These are phyloP conservation scores for Stenopsyche tienmushanensis DNA, from an alignment of 1,140 invertebrate genomes.

Conservation along the genomic window DNA sequence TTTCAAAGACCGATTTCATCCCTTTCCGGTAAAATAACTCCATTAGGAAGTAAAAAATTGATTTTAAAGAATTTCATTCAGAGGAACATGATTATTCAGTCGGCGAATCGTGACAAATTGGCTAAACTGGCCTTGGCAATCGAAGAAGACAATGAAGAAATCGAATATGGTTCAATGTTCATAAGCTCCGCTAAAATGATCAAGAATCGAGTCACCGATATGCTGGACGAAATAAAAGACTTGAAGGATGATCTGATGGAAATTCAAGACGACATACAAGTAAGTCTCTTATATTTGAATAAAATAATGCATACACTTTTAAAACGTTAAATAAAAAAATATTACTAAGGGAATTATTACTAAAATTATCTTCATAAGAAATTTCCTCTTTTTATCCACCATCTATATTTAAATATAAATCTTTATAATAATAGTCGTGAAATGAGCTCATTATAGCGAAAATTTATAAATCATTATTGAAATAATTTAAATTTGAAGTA, in stretches of 20 bases:
- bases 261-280: slow-evolving; percentile 55
- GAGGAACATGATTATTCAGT: slow-evolving; percentile 33
- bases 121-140: slow-evolving; percentile 52
- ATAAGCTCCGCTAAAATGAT: slow-evolving; percentile 45
- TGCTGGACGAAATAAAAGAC: slow-evolving; percentile 51
- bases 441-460: background rate
- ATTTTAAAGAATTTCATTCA: slow-evolving; percentile 36
- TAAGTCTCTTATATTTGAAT: slow-evolving; percentile 38
- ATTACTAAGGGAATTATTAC: no score
- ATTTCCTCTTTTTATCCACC: no score
- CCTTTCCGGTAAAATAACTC: slow-evolving; percentile 15
- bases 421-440: background rate
- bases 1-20: slow-evolving; percentile 35
- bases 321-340: no score
- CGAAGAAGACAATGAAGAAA: slow-evolving; percentile 50
- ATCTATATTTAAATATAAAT: background rate
- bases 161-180: slow-evolving; percentile 39
- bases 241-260: slow-evolving; percentile 52
- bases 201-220: slow-evolving; percentile 45
- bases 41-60: slow-evolving; percentile 28
- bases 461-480: background rate
- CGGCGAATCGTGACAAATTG: slow-evolving; percentile 49
- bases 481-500: no score
- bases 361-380: no score
- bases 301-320: background rate